Percentiles rank a stretch among this genome's conserved stretches.
Evolutionary conservation across 2,113 vertebrate genomes (phyloP).

Genomic region (Phoenicopterus ruber): DNA sequence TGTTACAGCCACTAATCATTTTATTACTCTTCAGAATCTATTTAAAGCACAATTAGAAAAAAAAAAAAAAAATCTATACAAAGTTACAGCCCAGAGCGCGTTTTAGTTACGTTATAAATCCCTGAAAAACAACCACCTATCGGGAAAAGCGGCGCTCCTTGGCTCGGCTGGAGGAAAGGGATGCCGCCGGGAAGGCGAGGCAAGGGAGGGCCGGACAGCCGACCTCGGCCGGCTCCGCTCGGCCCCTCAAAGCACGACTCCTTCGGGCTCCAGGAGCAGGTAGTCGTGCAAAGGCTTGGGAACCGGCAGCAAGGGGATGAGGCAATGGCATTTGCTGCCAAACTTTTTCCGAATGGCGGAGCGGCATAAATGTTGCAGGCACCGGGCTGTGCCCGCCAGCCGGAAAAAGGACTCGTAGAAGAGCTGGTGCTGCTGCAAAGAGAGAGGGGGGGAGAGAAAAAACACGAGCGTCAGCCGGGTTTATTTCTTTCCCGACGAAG

Average conservation of each 20-base stretch:
- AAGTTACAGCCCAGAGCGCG: neutral
- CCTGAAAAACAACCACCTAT: neutral
- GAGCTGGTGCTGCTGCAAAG: constrained; percentile 61
- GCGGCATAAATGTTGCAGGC: constrained; percentile 74
- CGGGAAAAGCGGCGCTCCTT: rapidly evolving
- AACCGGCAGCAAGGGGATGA: constrained; percentile 68
- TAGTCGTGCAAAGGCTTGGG: constrained; percentile 63
- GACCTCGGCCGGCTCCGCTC: neutral
- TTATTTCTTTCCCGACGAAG: rapidly evolving
- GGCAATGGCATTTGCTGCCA: constrained; percentile 49
- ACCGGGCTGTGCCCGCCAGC: constrained; percentile 30
- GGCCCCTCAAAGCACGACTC: constrained; percentile 48
- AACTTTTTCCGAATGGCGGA: constrained; percentile 33
- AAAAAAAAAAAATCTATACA: neutral
- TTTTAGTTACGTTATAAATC: neutral
- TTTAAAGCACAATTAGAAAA: neutral
- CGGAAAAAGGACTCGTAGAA: constrained; percentile 74
- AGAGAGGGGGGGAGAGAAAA: neutral
- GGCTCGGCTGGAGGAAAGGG: neutral
- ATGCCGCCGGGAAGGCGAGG: rapidly evolving
- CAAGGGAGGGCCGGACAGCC: neutral
- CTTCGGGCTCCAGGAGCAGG: constrained; percentile 74
- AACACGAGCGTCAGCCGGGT: rapidly evolving
- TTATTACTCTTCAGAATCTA: neutral
- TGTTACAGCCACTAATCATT: neutral